Conservation (phyloP, 2,797 vertebrate genomes). For the Anniella stebbinsi region DNA sequence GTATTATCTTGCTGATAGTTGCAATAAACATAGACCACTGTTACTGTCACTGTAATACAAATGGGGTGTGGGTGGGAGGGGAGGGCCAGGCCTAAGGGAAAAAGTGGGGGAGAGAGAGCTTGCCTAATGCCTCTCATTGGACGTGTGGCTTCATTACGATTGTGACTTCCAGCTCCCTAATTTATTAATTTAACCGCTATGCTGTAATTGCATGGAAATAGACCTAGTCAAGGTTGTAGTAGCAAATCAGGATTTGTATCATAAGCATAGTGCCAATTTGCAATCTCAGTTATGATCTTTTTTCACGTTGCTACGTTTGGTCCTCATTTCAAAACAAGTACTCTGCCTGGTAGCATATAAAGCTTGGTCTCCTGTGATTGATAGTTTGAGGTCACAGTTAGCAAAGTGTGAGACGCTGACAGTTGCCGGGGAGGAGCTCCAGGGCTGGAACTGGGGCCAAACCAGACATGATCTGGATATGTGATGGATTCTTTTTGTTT, state of each 20-base stretch:
- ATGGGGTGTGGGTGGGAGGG: not conserved
- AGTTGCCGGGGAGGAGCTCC: not conserved
- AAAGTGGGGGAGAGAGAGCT: not conserved
- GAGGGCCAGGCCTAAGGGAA: too few relatives aligned
- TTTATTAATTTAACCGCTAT: not conserved
- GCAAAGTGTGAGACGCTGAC: not conserved
- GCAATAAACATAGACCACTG: not conserved
- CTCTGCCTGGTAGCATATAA: not conserved
- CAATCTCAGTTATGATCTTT: not conserved
- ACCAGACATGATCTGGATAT: not conserved
- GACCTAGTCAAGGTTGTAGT: not conserved
- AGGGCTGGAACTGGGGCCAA: not conserved
- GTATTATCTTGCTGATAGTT: not conserved
- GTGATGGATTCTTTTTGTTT: not conserved
- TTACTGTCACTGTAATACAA: not conserved
- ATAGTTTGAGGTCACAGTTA: conserved; percentile 11
- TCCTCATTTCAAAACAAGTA: not conserved
- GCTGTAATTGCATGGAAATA: not conserved
- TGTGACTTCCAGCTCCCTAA: not conserved
- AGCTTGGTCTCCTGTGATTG: not conserved
- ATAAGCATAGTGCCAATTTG: not conserved
- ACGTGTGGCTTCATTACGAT: too few relatives aligned
- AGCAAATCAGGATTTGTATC: not conserved
- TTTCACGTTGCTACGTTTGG: not conserved
- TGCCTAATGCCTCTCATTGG: not conserved